A percentile compares a stretch with the other conserved stretches of the same genome.
phyloP scores from a whole-genome alignment of 2,888 invertebrate genomes.

The Zygaena filipendulae region DNA sequence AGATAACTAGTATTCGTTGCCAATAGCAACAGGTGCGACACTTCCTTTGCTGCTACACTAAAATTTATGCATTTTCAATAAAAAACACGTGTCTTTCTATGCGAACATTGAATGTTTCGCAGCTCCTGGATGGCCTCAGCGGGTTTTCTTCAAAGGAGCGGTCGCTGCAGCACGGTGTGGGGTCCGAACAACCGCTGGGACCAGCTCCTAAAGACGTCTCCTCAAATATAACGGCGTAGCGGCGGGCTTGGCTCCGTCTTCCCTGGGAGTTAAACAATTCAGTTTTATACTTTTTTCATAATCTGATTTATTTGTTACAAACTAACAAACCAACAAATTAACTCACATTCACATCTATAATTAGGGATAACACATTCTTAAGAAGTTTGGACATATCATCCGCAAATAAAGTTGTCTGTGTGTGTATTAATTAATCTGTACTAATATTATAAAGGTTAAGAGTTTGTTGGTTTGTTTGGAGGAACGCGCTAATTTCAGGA shows the following conservation, averaged over 20 bases:
- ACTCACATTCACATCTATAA: no score
- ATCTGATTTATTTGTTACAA: no score
- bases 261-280: background rate
- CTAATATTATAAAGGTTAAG: background rate
- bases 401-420: no score
- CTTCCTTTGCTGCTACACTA: no score
- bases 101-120: constrained; percentile 29
- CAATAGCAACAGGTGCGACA: no score
- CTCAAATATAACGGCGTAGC: constrained; percentile 31
- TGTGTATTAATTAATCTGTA: background rate
- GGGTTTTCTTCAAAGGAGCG: constrained; percentile 25
- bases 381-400: no score
- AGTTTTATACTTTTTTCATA: background rate
- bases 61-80: background rate
- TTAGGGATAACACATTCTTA: no score
- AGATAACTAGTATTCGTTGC: no score
- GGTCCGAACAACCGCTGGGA: constrained; percentile 38
- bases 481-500: background rate
- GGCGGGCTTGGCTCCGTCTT: constrained; percentile 14
- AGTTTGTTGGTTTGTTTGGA: background rate
- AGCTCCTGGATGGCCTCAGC: constrained; percentile 30
- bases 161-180: constrained; percentile 32
- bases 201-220: constrained; percentile 29
- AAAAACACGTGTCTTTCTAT: background rate
- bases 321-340: no score